Evolutionary conservation across 1,140 invertebrate species (phyloP).

Genomic region (Macrostomum lignano): DNA sequence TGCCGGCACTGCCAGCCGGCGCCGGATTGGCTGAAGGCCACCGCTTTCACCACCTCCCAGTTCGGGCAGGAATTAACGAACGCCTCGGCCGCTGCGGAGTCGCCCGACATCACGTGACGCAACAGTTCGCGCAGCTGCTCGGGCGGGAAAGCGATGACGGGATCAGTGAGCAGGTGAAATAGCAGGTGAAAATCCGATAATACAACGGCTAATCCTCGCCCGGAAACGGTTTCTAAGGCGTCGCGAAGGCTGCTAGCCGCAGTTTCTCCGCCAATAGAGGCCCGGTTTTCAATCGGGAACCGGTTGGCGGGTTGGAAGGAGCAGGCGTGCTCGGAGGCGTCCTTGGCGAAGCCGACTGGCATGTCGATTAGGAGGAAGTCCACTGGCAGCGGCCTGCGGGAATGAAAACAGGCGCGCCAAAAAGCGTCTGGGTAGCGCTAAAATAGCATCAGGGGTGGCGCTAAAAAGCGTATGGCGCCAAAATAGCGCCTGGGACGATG

Average conservation of each 20-base stretch:
- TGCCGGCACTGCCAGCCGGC: neutral
- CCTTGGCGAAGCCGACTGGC: slow-evolving; percentile 2
- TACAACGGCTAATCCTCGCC: neutral
- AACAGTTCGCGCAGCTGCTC: neutral
- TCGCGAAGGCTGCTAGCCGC: neutral
- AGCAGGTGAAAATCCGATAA: neutral
- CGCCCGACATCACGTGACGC: neutral
- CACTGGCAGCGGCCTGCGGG: slow-evolving; percentile 5
- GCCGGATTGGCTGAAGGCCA: neutral
- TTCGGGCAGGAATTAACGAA: neutral
- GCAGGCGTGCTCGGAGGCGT: neutral
- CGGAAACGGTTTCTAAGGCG: neutral
- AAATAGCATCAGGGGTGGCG: too few relatives aligned
- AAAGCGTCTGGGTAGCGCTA: too few relatives aligned
- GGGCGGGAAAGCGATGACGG: neutral
- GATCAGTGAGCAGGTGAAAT: neutral
- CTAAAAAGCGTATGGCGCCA: too few relatives aligned
- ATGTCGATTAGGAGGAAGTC: slow-evolving; percentile 4
- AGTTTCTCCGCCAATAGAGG: neutral
- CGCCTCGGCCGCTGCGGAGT: neutral
- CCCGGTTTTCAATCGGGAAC: slow-evolving; percentile 4
- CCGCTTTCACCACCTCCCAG: neutral
- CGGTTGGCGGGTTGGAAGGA: neutral
- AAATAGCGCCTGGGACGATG: too few relatives aligned
- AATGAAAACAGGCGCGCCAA: too few relatives aligned